phyloP scores from a whole-genome alignment of 2,888 invertebrate genomes.

The Drosophila longiperda region DNA sequence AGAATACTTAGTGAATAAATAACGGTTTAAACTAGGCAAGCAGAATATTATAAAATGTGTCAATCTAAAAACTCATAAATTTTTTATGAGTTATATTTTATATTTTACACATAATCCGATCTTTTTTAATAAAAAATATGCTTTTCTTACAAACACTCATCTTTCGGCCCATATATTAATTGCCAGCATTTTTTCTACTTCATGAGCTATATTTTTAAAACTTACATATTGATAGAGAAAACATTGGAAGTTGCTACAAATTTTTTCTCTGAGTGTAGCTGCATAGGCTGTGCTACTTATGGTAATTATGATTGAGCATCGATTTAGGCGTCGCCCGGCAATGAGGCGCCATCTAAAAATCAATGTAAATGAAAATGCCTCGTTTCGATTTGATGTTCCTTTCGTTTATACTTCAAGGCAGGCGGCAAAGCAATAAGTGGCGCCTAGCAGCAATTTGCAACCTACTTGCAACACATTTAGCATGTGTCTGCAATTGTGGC shows the following conservation, averaged over 20 bases:
- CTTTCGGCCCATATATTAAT: not conserved
- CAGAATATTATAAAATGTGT: not conserved
- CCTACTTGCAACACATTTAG: conserved; percentile 22
- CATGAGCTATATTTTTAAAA: not conserved
- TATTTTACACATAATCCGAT: not conserved
- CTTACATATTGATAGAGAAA: not conserved
- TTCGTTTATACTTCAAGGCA: not conserved
- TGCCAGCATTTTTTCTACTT: not conserved
- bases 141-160: not conserved
- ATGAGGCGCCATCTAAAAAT: conserved; percentile 11
- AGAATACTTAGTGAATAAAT: not conserved
- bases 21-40: not conserved
- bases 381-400: conserved; percentile 2
- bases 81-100: too few species aligned
- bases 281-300: not conserved
- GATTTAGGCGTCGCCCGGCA: conserved; percentile 17
- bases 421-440: conserved; percentile 16
- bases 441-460: conserved; percentile 32
- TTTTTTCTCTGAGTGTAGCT: conserved; percentile 4
- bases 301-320: conserved; percentile 4
- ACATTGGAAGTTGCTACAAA: not conserved
- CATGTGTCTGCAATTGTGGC: conserved; percentile 23
- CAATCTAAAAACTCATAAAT: not conserved
- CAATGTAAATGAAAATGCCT: not conserved
- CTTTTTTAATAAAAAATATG: not conserved